A percentile compares a stretch with the other conserved stretches of the same genome.
Conservation (phyloP, 1,140 invertebrate species). For the Lethrus apterus region DNA sequence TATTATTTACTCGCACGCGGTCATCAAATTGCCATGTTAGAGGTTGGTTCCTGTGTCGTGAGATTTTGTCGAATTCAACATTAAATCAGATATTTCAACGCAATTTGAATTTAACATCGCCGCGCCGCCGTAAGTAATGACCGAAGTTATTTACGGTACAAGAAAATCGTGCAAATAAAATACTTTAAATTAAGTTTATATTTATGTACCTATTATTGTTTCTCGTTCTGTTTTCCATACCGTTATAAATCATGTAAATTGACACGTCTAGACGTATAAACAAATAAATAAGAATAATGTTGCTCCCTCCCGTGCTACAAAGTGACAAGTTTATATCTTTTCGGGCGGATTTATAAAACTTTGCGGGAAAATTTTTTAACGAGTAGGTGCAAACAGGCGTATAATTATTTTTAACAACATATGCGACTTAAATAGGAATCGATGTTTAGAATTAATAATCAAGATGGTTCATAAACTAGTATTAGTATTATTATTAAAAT, state of each 20-base stretch:
- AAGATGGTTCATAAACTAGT: too few species aligned
- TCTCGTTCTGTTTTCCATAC: constrained; percentile 3
- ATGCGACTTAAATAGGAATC: too few species aligned
- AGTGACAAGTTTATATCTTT: too few species aligned
- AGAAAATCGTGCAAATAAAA: constrained; percentile 9
- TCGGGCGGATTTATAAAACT: too few species aligned
- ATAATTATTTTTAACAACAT: too few species aligned
- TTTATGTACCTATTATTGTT: constrained; percentile 9
- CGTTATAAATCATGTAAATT: constrained; percentile 8
- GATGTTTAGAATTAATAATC: too few species aligned
- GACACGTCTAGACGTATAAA: constrained; percentile 2
- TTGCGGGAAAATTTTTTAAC: too few species aligned
- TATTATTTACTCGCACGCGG: not conserved
- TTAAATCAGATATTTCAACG: not conserved
- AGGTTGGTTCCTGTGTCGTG: not conserved
- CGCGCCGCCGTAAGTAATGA: not conserved
- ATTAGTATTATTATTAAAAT: too few species aligned
- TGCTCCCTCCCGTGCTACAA: too few species aligned
- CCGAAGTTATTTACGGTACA: not conserved
- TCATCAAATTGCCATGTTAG: constrained; percentile 1
- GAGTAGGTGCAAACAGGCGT: too few species aligned
- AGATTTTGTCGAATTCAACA: not conserved
- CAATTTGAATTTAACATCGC: not conserved
- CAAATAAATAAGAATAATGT: too few species aligned
- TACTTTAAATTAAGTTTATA: constrained; percentile 11